Conservation (phyloP, 1,140 invertebrate species). For the Calephelis virginiensis region DNA sequence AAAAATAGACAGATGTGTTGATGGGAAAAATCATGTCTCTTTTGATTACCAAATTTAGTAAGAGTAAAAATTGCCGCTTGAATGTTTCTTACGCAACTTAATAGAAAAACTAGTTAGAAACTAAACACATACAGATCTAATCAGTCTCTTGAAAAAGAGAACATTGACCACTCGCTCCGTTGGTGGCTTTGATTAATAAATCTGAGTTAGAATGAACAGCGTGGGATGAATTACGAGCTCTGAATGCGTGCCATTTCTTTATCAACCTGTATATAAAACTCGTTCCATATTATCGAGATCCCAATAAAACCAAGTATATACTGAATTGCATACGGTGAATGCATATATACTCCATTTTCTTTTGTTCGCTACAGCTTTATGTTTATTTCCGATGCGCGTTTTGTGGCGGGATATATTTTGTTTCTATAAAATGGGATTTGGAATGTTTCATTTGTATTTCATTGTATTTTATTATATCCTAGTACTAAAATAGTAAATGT, state of each 20-base stretch:
- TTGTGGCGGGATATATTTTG: neutral
- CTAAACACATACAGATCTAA: too few relatives aligned
- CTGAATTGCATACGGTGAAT: neutral
- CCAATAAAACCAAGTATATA: neutral
- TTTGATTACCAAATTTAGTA: too few relatives aligned
- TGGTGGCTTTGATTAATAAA: neutral
- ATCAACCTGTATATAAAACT: neutral
- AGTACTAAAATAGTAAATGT: neutral
- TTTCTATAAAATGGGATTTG: neutral
- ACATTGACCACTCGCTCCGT: neutral
- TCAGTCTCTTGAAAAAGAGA: too few relatives aligned
- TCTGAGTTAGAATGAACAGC: neutral
- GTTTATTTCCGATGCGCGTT: neutral
- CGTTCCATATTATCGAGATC: neutral
- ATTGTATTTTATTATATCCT: neutral
- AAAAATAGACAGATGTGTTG: too few relatives aligned
- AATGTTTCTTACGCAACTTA: too few relatives aligned
- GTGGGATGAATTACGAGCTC: neutral
- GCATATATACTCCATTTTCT: neutral
- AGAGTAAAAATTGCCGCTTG: too few relatives aligned
- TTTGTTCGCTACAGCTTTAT: neutral
- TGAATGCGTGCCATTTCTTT: slow-evolving; percentile 10
- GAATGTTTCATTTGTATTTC: neutral
- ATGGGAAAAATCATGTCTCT: too few relatives aligned
- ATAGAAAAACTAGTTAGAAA: too few relatives aligned